Evolutionary conservation across 2,113 vertebrate genomes (phyloP).

Genomic region (Chauna torquata): DNA sequence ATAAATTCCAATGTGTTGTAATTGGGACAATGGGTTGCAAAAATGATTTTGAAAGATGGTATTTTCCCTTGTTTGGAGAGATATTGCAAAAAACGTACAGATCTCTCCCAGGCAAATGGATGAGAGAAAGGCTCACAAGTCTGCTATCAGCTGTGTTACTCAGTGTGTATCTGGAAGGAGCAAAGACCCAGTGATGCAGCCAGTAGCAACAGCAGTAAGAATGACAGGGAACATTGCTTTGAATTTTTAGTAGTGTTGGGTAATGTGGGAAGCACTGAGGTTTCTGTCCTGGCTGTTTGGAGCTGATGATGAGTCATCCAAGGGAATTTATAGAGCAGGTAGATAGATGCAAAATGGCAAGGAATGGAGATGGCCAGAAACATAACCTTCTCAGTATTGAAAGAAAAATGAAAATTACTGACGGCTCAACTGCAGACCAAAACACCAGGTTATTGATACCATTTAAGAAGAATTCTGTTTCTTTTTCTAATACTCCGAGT

Average conservation of each 20-base stretch:
- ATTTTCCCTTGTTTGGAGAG: not conserved
- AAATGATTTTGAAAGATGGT: not conserved
- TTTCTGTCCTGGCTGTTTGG: not conserved
- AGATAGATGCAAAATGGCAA: not conserved
- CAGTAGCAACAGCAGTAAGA: not conserved
- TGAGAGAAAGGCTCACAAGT: not conserved
- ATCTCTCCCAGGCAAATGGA: not conserved
- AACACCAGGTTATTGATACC: not conserved
- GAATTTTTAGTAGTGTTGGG: not conserved
- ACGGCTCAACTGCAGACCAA: not conserved
- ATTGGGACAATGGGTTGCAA: not conserved
- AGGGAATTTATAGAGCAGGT: not conserved
- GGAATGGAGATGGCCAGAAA: not conserved
- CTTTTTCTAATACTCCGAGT: constrained; percentile 15
- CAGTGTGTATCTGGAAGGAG: not conserved
- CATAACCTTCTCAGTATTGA: not conserved
- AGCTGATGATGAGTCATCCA: not conserved
- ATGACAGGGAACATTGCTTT: not conserved
- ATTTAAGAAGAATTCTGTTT: not conserved
- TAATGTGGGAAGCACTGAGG: not conserved
- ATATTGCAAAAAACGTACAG: not conserved
- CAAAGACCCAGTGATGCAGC: not conserved
- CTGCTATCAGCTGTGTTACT: not conserved
- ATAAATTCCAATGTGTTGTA: not conserved
- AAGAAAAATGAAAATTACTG: constrained; percentile 41